Percentiles rank a stretch among this genome's conserved stretches.
phyloP scores from a whole-genome alignment of 2,113 vertebrate species.

The Ptyas mucosa region DNA sequence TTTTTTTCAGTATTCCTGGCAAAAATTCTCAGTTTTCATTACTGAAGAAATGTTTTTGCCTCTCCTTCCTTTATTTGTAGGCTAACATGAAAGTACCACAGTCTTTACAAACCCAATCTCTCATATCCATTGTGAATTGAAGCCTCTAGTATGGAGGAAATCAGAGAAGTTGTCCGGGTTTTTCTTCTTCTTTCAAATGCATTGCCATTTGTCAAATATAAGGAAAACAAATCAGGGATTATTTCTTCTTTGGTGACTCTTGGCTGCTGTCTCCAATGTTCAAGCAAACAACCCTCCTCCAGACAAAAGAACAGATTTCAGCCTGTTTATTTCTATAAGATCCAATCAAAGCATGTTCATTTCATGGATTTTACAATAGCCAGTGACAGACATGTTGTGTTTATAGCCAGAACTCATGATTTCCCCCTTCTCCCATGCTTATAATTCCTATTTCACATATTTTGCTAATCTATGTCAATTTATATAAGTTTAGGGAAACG shows the following conservation, averaged over 20 bases:
- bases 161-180: background rate
- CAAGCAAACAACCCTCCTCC: background rate
- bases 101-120: background rate
- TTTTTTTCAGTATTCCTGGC: conserved; percentile 25
- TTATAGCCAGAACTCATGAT: background rate
- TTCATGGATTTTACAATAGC: background rate
- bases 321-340: background rate
- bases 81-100: background rate
- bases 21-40: conserved; percentile 30
- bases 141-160: conserved; percentile 11
- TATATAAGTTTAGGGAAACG: background rate
- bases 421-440: background rate
- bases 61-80: background rate
- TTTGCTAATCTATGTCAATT: background rate
- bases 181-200: conserved; percentile 3
- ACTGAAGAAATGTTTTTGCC: conserved; percentile 11
- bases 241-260: background rate
- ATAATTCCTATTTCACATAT: background rate
- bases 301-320: background rate
- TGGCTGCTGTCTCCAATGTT: background rate
- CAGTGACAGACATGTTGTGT: background rate
- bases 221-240: conserved; percentile 6
- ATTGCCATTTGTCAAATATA: background rate
- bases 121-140: background rate
- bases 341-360: background rate